phyloP scores from a whole-genome alignment of 1,140 invertebrate species.

The Luehdorfia chinensis region DNA sequence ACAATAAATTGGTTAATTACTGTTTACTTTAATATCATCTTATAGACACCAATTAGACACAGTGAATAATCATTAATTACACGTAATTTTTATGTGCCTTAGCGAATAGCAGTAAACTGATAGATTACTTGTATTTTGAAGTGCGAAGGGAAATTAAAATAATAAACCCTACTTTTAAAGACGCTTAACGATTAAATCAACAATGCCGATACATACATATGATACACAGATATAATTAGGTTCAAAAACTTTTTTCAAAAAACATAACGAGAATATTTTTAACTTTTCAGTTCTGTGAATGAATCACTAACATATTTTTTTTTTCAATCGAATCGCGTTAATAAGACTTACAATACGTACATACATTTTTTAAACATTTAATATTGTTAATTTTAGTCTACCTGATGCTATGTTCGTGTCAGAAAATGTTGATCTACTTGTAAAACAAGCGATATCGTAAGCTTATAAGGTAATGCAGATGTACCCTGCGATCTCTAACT shows the following conservation, averaged over 20 bases:
- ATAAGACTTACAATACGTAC: slow-evolving; percentile 40
- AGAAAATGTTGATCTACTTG: slow-evolving; percentile 32
- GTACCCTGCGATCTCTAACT: not conserved
- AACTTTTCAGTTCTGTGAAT: slow-evolving; percentile 76
- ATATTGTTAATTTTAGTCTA: slow-evolving; percentile 26
- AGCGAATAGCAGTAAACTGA: slow-evolving; percentile 29
- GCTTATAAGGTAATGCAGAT: slow-evolving; percentile 4
- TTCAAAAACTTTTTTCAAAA: slow-evolving; percentile 57
- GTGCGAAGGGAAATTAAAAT: slow-evolving; percentile 31
- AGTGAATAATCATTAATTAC: slow-evolving; percentile 39
- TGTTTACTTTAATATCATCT: slow-evolving; percentile 41
- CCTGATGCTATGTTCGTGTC: slow-evolving; percentile 24
- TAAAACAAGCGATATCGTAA: slow-evolving; percentile 29
- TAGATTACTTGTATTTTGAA: slow-evolving; percentile 54
- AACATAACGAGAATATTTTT: slow-evolving; percentile 73
- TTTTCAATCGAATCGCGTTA: slow-evolving; percentile 53
- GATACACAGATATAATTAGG: slow-evolving; percentile 62
- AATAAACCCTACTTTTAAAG: slow-evolving; percentile 46
- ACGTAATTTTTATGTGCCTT: slow-evolving; percentile 32
- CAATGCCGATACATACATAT: slow-evolving; percentile 66
- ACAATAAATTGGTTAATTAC: slow-evolving; percentile 43
- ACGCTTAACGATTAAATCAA: slow-evolving; percentile 68
- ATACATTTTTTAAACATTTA: slow-evolving; percentile 32
- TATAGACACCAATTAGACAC: slow-evolving; percentile 71
- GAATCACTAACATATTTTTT: slow-evolving; percentile 63